Base-by-base conservation (phyloP, 2,797 vertebrate genomes). In the Spondyliosoma cantharus region DNA sequence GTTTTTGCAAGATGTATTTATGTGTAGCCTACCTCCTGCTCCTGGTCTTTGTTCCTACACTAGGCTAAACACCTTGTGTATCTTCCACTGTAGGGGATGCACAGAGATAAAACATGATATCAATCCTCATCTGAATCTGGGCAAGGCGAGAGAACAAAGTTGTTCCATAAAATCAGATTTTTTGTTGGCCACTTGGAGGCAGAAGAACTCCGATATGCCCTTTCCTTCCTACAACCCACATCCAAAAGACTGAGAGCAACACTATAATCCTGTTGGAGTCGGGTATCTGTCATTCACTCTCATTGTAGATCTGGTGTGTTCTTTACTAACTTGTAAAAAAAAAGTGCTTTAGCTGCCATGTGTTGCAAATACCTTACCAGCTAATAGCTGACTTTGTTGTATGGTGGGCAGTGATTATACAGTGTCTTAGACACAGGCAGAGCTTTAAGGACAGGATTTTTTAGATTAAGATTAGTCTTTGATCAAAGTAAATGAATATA, bases 111-210 rank as follows among this genome's bases (percentile, higher is more conserved):
- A 16, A 52, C n/a, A 3, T 24, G 5, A 71, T 12, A 20, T 19
- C 37, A 78, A 14, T 32, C 0, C 42, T 49, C 7, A 49, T 45
- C 29, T 0, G 3, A 49, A 49, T 48, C 14, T 29, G 29, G 13
- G 32, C 3, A n/a, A 42, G 13, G 42, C 7, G 49, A 8, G 1
- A 16, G 22, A 68, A 42, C 22, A 57, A 50, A 9, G 1, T 0
- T 20, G 13, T 8, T 16, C 58, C 16, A 1, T 15, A 11, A n/a
- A 63, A 22, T 45, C 14, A 1, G 20, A n/a, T 15, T 4, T 3
- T 60, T 59, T 63, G 74, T 63, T 74, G 25, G 57, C 71, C 74
- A 78, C 49, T 32, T 49, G 64, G 42, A 66, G 57, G 60, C 79
- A 81, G 68, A 59, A 75, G 11, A 60, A 3, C 66, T n/a, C 37